Base-by-base conservation (phyloP, 1,140 invertebrate species). In the Alviniconcha marisindica region DNA sequence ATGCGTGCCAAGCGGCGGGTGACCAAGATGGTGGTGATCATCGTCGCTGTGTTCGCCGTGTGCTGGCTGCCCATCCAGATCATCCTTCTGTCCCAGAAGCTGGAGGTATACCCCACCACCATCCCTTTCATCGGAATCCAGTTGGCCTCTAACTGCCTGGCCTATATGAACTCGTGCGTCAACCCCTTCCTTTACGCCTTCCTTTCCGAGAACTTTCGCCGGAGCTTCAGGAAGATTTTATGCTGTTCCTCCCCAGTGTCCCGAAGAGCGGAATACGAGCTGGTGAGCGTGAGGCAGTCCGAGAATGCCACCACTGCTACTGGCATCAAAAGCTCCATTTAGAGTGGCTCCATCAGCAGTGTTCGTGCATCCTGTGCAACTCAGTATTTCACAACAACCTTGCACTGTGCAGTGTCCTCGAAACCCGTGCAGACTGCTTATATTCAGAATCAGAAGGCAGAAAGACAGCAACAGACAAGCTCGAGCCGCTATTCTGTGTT, bases 121-220 rank as follows among this genome's bases (percentile, higher is more conserved):
- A 40, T 66, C 38, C n/a, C 60, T 0, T 88, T 95, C 88, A 95
- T 97, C 87, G 95, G 96, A 28, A 93, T 96, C 7, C 97, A 97
- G 93, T 97, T 98, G 85, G 95, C 95, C 4, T 96, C 96, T 7
- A 97, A 98, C 89, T 96, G 98, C n/a, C 93, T 99, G 77, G 97
- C 97, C 4, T 99, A 99, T 93, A 97, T 96, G 92, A 99, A 98
- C 94, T 97, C 96, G 85, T 98, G 97, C 90, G 96, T 99, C 83
- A 99, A 99, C 92, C 98, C 98, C 0, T 96, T 99, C 83, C 95
- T 99, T n/a, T 99, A 99, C 93, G 97, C 98, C 0, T 97, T 97
- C 90, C 94, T 97, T 0, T 97, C 96, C 0, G 96, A 97, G 85
- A 97, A 97, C 92, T 98, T 98, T 93, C 94, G 96, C 40, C 96